Evolutionary conservation across 2,888 invertebrate species (phyloP).

Genomic region (Unio pictorum): DNA sequence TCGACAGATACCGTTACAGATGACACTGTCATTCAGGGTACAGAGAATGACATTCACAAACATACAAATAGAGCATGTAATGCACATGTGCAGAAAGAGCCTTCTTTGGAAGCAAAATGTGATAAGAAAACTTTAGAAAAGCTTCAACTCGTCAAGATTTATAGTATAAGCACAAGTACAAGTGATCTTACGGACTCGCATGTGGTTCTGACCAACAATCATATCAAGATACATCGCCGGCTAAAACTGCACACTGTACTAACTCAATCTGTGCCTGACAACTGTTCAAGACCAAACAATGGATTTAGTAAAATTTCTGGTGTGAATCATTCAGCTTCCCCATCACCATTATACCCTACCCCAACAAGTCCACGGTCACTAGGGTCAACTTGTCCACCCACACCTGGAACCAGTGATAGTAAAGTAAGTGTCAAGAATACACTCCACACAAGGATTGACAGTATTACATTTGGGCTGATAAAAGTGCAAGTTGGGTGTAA

Average conservation of each 20-base stretch:
- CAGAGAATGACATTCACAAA: slow-evolving; percentile 3
- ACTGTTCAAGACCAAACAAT: slow-evolving; percentile 11
- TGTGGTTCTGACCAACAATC: slow-evolving; percentile 17
- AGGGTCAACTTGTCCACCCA: slow-evolving; percentile 76
- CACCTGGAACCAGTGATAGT: slow-evolving; percentile 73
- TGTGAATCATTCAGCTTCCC: slow-evolving; percentile 30
- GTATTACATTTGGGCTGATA: not conserved
- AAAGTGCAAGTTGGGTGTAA: not conserved
- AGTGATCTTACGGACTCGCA: slow-evolving; percentile 67
- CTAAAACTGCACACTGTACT: slow-evolving; percentile 38
- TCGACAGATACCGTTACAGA: slow-evolving; percentile 75
- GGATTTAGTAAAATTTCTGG: slow-evolving; percentile 16
- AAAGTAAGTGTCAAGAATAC: slow-evolving; percentile 37
- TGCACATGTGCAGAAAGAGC: slow-evolving; percentile 19
- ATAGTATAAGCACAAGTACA: slow-evolving; percentile 68
- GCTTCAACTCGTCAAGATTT: slow-evolving; percentile 15
- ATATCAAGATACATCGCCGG: slow-evolving; percentile 11
- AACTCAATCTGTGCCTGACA: slow-evolving; percentile 25
- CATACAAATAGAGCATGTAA: slow-evolving; percentile 1
- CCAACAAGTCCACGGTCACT: slow-evolving; percentile 77
- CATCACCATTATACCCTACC: slow-evolving; percentile 69
- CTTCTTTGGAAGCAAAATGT: slow-evolving; percentile 27
- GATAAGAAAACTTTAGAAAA: slow-evolving; percentile 36
- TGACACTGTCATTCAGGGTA: slow-evolving; percentile 18
- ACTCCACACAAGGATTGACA: not conserved